Evolutionary conservation across 35 echinoderm and acorn worm species (phyloP), one percentile per base, ranked within the genome.

Genomic region (Chiridota heheva): DNA sequence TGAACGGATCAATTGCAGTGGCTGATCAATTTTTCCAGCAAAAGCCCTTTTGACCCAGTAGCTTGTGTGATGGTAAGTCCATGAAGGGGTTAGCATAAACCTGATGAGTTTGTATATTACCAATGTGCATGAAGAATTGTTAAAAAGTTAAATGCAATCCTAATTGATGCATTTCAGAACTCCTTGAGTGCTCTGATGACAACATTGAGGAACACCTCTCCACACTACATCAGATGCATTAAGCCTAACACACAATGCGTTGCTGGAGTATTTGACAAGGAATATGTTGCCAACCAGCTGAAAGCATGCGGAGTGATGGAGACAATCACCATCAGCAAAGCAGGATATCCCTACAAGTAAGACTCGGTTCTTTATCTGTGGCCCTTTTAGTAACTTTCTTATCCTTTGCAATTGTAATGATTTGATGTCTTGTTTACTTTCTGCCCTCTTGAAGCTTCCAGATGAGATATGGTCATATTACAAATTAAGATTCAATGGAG

Each of bases 181-280:
- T 97, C 94, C n/a, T 49, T 97, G n/a, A 85, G 83, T 70, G 82
- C 73, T 44, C 55, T 91, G 60, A 84, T 97, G 88, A 10, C 41
- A 22, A 87, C 79, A 1, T 43, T 91, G 25, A 87, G 60, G 56
- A 37, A 42, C 12, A 91, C 88, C 1, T 62, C 72, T 8, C 94
- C 94, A 34, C 94, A 88, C 33, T 97, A 97, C 84, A 97, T 97
- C 35, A 79, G 94, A 43, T 97, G 94, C 73, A 91, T 97, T 45
- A 96, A 96, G 40, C 93, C 93, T 15, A 96, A 87, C 45, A 6
- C 31, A 10, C 63, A 85, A 18, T 91, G 89, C 58, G 56, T 60
- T 65, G 78, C 84, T 15, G 80, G 75, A 40, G 31, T 75, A 18
- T 97, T 97, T 77, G 83, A 97, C 42, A 68, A 43, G 29, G 44